These are phyloP conservation scores for Drosophila miranda DNA, from an alignment of 1,140 invertebrate species.

Conservation along the genomic window DNA sequence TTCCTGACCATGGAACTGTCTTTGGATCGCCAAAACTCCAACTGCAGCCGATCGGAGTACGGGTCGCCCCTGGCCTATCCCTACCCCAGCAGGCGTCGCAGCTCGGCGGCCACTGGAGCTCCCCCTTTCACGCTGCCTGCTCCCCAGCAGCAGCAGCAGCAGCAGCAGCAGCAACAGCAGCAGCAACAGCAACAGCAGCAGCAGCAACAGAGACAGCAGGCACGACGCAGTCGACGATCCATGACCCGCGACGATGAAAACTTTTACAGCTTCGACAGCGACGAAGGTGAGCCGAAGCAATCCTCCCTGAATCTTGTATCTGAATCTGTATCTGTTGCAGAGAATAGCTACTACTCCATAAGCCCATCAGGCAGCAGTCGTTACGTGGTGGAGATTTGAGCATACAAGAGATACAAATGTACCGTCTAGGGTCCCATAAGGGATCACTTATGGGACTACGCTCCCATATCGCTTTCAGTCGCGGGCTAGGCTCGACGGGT, in stretches of 20 bases:
- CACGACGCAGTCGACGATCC: conserved; percentile 56
- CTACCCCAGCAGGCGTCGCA: conserved; percentile 50
- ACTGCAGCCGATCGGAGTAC: conserved; percentile 67
- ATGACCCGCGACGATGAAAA: conserved; percentile 77
- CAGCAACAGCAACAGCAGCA: conserved; percentile 14
- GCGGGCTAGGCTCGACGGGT: too few species aligned
- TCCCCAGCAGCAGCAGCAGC: conserved; percentile 18
- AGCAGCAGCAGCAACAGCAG: conserved; percentile 16
- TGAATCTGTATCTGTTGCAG: conserved; percentile 41
- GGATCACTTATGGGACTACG: too few species aligned
- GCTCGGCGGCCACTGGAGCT: conserved; percentile 40
- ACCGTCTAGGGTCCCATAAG: too few species aligned
- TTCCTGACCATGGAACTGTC: conserved; percentile 7
- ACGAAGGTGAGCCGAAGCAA: conserved; percentile 62
- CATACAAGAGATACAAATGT: too few species aligned
- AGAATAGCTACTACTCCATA: conserved; percentile 80
- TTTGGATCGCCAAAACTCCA: conserved; percentile 64
- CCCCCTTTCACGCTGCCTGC: neutral
- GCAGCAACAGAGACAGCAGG: conserved; percentile 29
- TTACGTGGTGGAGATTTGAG: conserved; percentile 75
- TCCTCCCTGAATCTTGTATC: neutral
- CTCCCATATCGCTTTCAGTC: too few species aligned
- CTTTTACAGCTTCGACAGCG: conserved; percentile 79
- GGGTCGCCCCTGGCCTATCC: conserved; percentile 61
- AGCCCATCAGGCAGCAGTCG: conserved; percentile 78